These are phyloP conservation scores for Sebastes vulpes DNA, from an alignment of 2,797 vertebrate species.

Conservation along the genomic window DNA sequence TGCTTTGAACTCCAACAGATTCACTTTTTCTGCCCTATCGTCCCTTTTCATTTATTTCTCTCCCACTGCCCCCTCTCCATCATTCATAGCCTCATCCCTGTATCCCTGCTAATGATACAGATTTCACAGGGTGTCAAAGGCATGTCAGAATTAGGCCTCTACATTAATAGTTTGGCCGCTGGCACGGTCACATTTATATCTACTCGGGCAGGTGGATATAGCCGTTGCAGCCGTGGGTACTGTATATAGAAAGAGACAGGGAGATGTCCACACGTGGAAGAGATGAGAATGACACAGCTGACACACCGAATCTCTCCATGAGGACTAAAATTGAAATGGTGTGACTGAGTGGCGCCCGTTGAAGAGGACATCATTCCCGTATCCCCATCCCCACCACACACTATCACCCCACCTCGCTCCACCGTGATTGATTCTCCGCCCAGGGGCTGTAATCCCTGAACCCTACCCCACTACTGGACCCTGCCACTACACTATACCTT, in stretches of 20 bases:
- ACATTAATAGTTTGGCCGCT: conserved; percentile 45
- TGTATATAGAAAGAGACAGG: conserved; percentile 30
- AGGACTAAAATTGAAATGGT: conserved; percentile 68
- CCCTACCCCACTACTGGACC: conserved; percentile 62
- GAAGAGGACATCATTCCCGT: conserved; percentile 46
- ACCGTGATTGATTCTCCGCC: conserved; percentile 76
- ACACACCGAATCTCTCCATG: conserved; percentile 52
- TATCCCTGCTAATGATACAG: conserved; percentile 71
- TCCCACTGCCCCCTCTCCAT: conserved; percentile 62
- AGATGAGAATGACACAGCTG: conserved; percentile 64
- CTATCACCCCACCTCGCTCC: conserved; percentile 44
- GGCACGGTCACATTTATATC: conserved; percentile 52
- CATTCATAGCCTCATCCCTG: conserved; percentile 61
- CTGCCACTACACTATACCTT: conserved; percentile 2
- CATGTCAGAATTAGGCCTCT: conserved; percentile 55
- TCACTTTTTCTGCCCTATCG: conserved; percentile 54
- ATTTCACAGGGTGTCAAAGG: conserved; percentile 75
- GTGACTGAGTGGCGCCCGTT: conserved; percentile 61
- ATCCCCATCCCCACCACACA: conserved; percentile 32
- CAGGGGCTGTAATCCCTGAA: conserved; percentile 80
- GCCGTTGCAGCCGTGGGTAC: conserved; percentile 22
- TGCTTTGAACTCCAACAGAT: conserved; percentile 81
- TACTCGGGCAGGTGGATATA: conserved; percentile 50
- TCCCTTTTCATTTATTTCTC: conserved; percentile 61
- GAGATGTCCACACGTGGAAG: conserved; percentile 40